These are phyloP conservation scores for Athalia circularis DNA, from an alignment of 2,888 invertebrate species.

Conservation along the genomic window DNA sequence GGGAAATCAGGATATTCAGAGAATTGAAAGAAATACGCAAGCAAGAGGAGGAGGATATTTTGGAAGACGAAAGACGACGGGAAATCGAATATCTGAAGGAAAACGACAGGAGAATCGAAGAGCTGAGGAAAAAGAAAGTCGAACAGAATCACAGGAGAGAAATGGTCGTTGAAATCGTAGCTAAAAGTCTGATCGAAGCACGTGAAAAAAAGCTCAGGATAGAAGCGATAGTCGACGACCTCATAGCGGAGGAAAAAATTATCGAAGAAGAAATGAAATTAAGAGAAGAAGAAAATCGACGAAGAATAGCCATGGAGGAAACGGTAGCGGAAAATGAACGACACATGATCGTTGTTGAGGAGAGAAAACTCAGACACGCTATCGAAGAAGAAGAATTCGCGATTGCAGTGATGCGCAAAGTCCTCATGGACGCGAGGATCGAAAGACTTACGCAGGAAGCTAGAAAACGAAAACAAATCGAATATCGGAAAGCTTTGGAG, in stretches of 20 bases:
- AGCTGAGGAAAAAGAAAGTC: constrained; percentile 43
- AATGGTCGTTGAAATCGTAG: constrained; percentile 50
- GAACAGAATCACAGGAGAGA: constrained; percentile 51
- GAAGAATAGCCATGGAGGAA: constrained; percentile 52
- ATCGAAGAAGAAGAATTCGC: constrained; percentile 61
- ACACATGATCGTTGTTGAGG: constrained; percentile 61
- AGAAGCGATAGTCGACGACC: constrained; percentile 56
- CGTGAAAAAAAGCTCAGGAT: constrained; percentile 52
- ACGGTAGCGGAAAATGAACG: constrained; percentile 57
- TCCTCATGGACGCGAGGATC: constrained; percentile 62
- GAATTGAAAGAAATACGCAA: constrained; percentile 58
- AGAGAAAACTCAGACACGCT: constrained; percentile 55
- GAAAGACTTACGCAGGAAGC: constrained; percentile 59
- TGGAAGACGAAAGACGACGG: constrained; percentile 34
- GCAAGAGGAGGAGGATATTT: constrained; percentile 48
- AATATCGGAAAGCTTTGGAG: constrained; percentile 61
- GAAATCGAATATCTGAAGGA: constrained; percentile 56
- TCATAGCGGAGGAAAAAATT: constrained; percentile 61
- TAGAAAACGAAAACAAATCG: constrained; percentile 56
- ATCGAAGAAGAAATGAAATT: constrained; percentile 56
- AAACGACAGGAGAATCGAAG: constrained; percentile 54
- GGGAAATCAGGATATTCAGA: constrained; percentile 55
- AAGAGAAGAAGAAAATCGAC: constrained; percentile 54
- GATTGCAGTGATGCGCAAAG: constrained; percentile 59
- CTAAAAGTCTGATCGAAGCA: constrained; percentile 54